Base-by-base conservation (phyloP, 2,888 invertebrate genomes). In the Cryptosula pallasiana region DNA sequence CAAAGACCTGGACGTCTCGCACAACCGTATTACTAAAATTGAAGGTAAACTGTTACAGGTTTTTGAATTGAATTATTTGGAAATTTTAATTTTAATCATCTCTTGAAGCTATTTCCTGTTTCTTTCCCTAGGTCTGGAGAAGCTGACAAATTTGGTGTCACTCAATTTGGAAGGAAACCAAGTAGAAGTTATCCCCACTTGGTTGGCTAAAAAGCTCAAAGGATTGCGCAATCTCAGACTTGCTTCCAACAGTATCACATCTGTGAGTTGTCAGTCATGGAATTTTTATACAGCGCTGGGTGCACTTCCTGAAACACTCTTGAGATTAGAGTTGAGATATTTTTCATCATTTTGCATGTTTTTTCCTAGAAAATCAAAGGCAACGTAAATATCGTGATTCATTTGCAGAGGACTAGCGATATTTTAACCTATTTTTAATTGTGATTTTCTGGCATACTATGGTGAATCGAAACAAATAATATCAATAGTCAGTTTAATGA, bases 131-230 rank as follows among this genome's bases (percentile, higher is more conserved):
- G 70, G 80, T 20, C 73, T 84, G 9, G 82, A 83, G 74, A 77
- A 76, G 35, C 76, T 83, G 63, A 76, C 76, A 1, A 75, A 75
- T 35, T 76, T 83, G 32, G 82, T 83, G 75, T 75, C 78, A 13
- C 75, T 83, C 45, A 82, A 83, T 73, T 69, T 83, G 35, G 78
- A 78, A 27, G 79, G 80, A n/a, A 83, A 83, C 73, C 71, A 75
- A 35, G 82, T 83, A 23, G 79, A 81, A 73, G 79, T 79, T 73
- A 79, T 83, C 54, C 83, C 83, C 2, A 75, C 75, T 23, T 82
- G 81, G 81, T 74, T 83, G 69, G 75, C 78, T 5, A 82, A 81
- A 74, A 79, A 80, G 58, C 75, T 83, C 71, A 80, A 80, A 74
- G 77, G 80, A 1, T 75, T 83, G 13, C 75, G 81, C 23, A 77